Evolutionary conservation across 2,113 vertebrate genomes (phyloP).

Genomic region (Aspiorhynchus laticeps): DNA sequence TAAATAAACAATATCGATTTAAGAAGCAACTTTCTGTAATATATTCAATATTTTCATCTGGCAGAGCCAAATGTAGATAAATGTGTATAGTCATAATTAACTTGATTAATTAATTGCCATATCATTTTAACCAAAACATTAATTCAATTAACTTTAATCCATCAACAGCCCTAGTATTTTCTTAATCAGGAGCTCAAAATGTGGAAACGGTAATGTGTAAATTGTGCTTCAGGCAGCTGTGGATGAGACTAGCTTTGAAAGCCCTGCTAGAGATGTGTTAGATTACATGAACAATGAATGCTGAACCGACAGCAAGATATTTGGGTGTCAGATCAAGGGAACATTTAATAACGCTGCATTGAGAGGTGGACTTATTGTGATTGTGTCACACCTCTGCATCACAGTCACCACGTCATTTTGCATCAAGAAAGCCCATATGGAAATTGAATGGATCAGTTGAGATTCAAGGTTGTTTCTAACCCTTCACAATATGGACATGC

Average conservation of each 20-base stretch:
- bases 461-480: slow-evolving; percentile 21
- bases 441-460: neutral
- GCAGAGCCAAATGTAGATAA: neutral
- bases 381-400: slow-evolving; percentile 23
- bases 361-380: slow-evolving; percentile 19
- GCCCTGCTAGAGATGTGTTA: slow-evolving; percentile 3
- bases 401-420: neutral
- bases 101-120: neutral
- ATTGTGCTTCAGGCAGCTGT: neutral
- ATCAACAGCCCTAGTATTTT: slow-evolving; percentile 8
- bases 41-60: neutral
- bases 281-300: slow-evolving; percentile 19
- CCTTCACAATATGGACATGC: neutral
- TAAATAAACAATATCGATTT: neutral
- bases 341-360: neutral
- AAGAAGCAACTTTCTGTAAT: neutral
- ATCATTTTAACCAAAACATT: neutral
- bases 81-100: neutral
- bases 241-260: slow-evolving; percentile 7
- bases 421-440: neutral
- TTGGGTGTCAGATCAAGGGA: neutral
- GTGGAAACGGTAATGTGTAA: neutral
- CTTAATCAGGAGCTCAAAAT: neutral
- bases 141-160: slow-evolving; percentile 12
- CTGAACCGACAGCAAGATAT: neutral